phyloP scores from a whole-genome alignment of 2,888 invertebrate genomes.

The Nymphalis c-album region DNA sequence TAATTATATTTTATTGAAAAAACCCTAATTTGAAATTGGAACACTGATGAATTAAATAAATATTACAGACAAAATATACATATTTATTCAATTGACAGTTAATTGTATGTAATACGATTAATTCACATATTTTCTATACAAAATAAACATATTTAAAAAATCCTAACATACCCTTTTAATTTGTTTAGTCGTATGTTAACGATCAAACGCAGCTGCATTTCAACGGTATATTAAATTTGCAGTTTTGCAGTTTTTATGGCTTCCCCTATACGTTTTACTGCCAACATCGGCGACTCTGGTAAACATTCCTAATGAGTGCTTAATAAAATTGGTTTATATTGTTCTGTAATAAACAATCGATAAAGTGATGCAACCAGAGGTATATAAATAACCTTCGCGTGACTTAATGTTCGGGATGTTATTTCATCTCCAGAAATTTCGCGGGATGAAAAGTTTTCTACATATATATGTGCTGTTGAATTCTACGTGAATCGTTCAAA shows the following conservation, averaged over 20 bases:
- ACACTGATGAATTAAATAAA: no score
- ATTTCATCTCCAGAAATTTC: no score
- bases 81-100: no score
- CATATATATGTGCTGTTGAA: no score
- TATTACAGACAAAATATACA: no score
- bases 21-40: no score
- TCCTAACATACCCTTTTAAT: slow-evolving; percentile 13
- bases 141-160: slow-evolving; percentile 3
- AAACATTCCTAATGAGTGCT: slow-evolving; percentile 57
- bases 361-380: background rate
- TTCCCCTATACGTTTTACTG: slow-evolving; percentile 49
- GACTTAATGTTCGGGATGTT: no score
- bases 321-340: slow-evolving; percentile 43
- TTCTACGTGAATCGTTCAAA: no score
- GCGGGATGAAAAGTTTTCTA: no score
- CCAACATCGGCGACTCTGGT: slow-evolving; percentile 50
- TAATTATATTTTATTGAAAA: no score
- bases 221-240: slow-evolving; percentile 53
- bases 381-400: background rate
- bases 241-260: slow-evolving; percentile 60
- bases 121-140: slow-evolving; percentile 1
- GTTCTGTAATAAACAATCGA: slow-evolving; percentile 15
- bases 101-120: no score
- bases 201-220: slow-evolving; percentile 50
- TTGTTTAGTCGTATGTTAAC: slow-evolving; percentile 38